Base-by-base conservation (phyloP, 2,797 vertebrate genomes). In the Myotis myotis region DNA sequence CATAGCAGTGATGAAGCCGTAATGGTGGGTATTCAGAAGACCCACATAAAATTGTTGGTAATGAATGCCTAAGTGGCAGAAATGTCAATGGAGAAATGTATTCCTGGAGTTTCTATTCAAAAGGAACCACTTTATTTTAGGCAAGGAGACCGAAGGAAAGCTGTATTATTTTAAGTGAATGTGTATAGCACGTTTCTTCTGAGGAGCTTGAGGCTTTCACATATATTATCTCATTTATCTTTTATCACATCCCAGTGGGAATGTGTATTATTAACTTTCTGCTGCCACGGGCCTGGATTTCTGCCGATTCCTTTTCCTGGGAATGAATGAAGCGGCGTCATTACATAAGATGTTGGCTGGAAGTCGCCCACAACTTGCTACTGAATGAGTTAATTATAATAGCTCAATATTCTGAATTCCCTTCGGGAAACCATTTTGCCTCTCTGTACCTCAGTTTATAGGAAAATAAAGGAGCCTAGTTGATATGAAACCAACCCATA, bases 171-270 rank as follows among this genome's bases (percentile, higher is more conserved):
- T 96, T 78, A 97, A 96, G 96, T 89, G 81, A 93, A 95, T 96
- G 93, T 91, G 64, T 95, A 89, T 89, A 71, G 36, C 53, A 75
- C 87, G 55, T 96, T 96, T 95, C 87, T 96, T 96, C 90, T 92
- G 90, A 96, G 85, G 81, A 88, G 66, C 92, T 96, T 30, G 93
- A 90, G 70, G 74, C 79, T 90, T 97, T 96, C 96, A 92, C 62
- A 93, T 94, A 96, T 94, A 97, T 97, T 95, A 97, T 94, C 87
- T 96, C 90, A 96, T 96, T 97, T 97, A 96, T 93, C 90, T 96
- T 97, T 96, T 94, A 97, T 94, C 96, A 91, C 68, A 84, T 91
- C 86, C 88, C 49, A 89, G 70, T 89, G 79, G 97, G 74, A 92
- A 91, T 95, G 95, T 96, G 74, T 96, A 93, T 96, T 96, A 96